Percentiles rank a stretch among this genome's conserved stretches.
These are phyloP conservation scores for Lordiphosa mommai DNA, from an alignment of 1,140 invertebrate genomes.

Conservation along the genomic window DNA sequence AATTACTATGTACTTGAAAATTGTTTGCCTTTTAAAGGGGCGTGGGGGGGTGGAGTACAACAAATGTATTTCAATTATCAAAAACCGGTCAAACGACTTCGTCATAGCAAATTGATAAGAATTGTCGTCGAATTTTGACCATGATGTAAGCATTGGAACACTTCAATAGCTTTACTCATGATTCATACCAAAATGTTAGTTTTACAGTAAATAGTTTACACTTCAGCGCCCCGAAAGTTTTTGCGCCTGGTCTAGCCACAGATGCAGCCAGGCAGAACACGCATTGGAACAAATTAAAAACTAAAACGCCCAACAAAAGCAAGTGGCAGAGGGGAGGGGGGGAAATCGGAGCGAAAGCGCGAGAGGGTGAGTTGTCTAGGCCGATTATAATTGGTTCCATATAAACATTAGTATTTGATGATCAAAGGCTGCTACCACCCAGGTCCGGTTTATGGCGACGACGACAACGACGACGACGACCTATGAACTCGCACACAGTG, in stretches of 20 bases:
- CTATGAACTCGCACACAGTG: slow-evolving; percentile 14
- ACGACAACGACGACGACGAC: too few relatives aligned
- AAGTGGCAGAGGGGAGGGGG: not conserved
- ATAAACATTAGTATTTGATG: not conserved
- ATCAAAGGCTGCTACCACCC: not conserved
- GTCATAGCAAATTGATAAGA: slow-evolving; percentile 47
- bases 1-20: slow-evolving; percentile 28
- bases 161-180: slow-evolving; percentile 38
- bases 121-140: slow-evolving; percentile 13
- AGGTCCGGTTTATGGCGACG: not conserved
- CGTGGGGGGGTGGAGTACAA: slow-evolving; percentile 15
- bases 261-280: slow-evolving; percentile 55
- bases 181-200: slow-evolving; percentile 11
- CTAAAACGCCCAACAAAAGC: slow-evolving; percentile 30
- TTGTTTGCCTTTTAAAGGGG: not conserved
- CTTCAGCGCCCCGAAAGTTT: slow-evolving; percentile 27
- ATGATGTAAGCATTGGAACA: slow-evolving; percentile 61
- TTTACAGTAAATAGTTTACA: slow-evolving; percentile 59
- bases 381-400: not conserved
- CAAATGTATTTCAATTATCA: slow-evolving; percentile 29
- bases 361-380: too few relatives aligned
- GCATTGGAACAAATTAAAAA: slow-evolving; percentile 25
- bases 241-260: slow-evolving; percentile 42
- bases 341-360: too few relatives aligned
- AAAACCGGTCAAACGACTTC: slow-evolving; percentile 20